These are phyloP conservation scores for Eupithecia vulgata DNA, from an alignment of 2,888 invertebrate genomes.

Conservation along the genomic window DNA sequence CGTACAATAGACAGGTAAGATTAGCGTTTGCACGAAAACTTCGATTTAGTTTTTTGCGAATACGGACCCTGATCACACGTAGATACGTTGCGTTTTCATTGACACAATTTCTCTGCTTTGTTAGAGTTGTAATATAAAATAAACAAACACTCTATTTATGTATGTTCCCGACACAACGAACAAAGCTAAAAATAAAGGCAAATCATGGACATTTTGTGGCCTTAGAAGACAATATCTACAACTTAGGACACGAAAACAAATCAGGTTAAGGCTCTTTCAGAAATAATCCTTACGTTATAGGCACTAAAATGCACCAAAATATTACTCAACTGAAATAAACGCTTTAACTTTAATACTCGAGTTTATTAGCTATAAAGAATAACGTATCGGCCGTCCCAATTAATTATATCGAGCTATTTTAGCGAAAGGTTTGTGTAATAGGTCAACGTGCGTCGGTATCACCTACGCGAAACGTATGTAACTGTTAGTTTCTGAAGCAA, in stretches of 20 bases:
- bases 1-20: too few relatives aligned
- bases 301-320: constrained; percentile 63
- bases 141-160: background rate
- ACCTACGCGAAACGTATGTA: constrained; percentile 1
- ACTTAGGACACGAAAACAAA: constrained; percentile 47
- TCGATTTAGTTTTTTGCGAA: too few relatives aligned
- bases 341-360: constrained; percentile 61
- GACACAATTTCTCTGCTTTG: constrained; percentile 18
- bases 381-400: constrained; percentile 35
- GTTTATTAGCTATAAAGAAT: constrained; percentile 54
- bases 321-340: constrained; percentile 55
- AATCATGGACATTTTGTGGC: constrained; percentile 19
- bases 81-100: constrained; percentile 9
- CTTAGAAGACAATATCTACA: constrained; percentile 30
- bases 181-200: constrained; percentile 19
- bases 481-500: background rate
- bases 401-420: constrained; percentile 42
- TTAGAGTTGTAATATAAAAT: background rate
- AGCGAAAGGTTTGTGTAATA: constrained; percentile 37
- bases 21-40: too few relatives aligned
- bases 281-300: constrained; percentile 62
- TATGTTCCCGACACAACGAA: constrained; percentile 10
- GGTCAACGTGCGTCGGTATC: constrained; percentile 31
- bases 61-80: background rate
- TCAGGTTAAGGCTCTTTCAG: constrained; percentile 62